Evolutionary conservation across 1,140 invertebrate genomes (phyloP), one percentile per base, ranked within the genome.

Genomic region (Aphelinus atriplicis): DNA sequence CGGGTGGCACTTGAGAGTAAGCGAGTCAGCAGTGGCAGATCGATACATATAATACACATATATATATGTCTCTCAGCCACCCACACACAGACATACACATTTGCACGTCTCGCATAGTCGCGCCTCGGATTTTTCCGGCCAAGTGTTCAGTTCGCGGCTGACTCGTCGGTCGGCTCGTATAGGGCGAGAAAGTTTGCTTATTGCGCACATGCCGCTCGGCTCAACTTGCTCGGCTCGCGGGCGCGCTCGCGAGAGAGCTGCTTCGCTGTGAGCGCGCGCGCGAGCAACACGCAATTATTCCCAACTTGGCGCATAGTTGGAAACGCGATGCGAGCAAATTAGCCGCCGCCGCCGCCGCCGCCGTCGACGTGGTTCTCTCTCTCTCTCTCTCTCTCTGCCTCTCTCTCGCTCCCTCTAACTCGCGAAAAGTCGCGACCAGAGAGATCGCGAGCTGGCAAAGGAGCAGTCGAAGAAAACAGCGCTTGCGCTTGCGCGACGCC

Each of bases 171-270:
- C 47, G n/a, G 42, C 43, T 47, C 26, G 26, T 26, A 26, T 26
- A 26, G 26, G 10, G 70, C 61, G 50, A 64, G 51, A 58, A 73
- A 73, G 62, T 73, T 73, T 57, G 62, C 55, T 66, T 66, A 66
- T 73, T 62, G 71, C 71, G 48, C 71, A 45, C 45, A 45, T 66
- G 71, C 63, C 71, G 26, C 10, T 53, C 4, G 51, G 57, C 10
- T 7, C 7, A 65, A 53, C 10, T 51, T 53, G 46, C 61, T 63
- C 42, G 1, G 61, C 7, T 3, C 7, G 1, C 3, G 26, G 26
- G 26, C 45, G 4, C 6, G 3, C 3, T 6, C 42, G 60, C 43
- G 43, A 7, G 42, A 45, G 2, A 60, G 60, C 43, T 7, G 42
- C 69, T 62, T 26, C 26, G 26, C 26, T 26, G 26, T 26, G 26